A percentile compares a stretch with the other conserved stretches of the same genome.
Conservation (phyloP, 2,888 invertebrate species). For the Thymelicus lineola region DNA sequence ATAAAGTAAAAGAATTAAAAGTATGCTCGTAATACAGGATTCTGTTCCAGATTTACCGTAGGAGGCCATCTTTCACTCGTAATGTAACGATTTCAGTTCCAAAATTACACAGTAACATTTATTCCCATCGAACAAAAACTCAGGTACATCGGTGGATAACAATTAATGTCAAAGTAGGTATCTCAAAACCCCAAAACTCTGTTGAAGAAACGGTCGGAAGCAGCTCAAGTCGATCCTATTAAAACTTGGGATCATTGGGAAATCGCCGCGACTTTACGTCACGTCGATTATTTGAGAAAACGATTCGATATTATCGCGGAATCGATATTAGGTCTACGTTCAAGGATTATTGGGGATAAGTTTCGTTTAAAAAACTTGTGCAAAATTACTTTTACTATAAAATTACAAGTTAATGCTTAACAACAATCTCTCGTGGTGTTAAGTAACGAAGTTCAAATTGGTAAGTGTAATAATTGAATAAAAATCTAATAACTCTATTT, state of each 20-base stretch:
- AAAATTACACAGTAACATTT: background rate
- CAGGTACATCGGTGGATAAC: constrained; percentile 4
- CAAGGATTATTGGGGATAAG: background rate
- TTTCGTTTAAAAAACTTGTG: background rate
- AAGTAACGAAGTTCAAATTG: too few species aligned
- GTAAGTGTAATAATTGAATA: too few species aligned
- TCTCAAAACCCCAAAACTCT: constrained; percentile 6
- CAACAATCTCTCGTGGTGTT: too few species aligned
- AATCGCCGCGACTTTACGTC: constrained; percentile 13
- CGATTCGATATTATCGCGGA: constrained; percentile 6
- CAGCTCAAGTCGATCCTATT: constrained; percentile 11
- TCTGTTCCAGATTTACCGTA: too few species aligned
- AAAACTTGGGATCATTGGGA: constrained; percentile 13
- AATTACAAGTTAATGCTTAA: too few species aligned
- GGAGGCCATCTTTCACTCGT: too few species aligned
- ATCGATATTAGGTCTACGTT: constrained; percentile 3
- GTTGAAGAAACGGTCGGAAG: constrained; percentile 7
- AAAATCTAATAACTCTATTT: too few species aligned
- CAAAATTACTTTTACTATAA: too few species aligned
- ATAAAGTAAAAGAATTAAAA: too few species aligned
- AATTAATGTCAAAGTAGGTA: constrained; percentile 7
- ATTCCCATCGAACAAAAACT: background rate
- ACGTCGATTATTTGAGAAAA: constrained; percentile 14
- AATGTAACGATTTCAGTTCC: background rate
- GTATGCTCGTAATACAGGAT: too few species aligned